Conservation (phyloP, 1,140 invertebrate species). For the Drosophila saltans region DNA sequence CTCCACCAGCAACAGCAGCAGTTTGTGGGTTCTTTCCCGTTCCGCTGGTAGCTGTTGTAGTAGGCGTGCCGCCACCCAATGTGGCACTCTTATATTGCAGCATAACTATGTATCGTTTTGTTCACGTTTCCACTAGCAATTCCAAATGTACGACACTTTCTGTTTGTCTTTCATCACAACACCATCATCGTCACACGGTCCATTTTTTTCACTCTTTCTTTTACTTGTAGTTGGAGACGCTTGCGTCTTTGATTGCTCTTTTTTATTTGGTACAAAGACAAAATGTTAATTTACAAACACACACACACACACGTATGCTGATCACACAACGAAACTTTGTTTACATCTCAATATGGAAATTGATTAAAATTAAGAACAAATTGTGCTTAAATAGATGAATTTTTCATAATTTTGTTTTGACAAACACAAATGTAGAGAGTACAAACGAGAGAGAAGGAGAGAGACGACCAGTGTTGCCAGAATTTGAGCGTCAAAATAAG, state of each 20-base stretch:
- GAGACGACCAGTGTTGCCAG: background rate
- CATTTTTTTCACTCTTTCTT: constrained; percentile 17
- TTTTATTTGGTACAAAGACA: background rate
- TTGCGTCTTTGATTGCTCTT: background rate
- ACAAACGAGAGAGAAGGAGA: background rate
- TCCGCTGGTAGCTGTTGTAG: constrained; percentile 28
- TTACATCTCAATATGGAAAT: constrained; percentile 31
- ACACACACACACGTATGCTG: constrained; percentile 21
- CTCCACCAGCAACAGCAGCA: constrained; percentile 21
- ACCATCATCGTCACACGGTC: background rate
- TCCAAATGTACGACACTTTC: background rate
- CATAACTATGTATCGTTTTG: constrained; percentile 29
- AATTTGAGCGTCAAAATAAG: too few relatives aligned
- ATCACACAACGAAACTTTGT: background rate
- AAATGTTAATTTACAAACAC: background rate
- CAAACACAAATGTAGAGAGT: constrained; percentile 69
- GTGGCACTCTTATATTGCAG: constrained; percentile 66
- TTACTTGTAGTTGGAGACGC: constrained; percentile 1
- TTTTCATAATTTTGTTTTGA: constrained; percentile 74
- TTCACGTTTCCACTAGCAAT: background rate
- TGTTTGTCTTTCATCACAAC: too few relatives aligned
- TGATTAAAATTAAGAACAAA: constrained; percentile 21
- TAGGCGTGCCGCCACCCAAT: constrained; percentile 36
- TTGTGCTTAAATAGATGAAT: constrained; percentile 42
- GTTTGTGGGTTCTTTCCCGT: constrained; percentile 52